These are phyloP conservation scores for Eupithecia subumbrata DNA, from an alignment of 2,888 invertebrate genomes.

Conservation along the genomic window DNA sequence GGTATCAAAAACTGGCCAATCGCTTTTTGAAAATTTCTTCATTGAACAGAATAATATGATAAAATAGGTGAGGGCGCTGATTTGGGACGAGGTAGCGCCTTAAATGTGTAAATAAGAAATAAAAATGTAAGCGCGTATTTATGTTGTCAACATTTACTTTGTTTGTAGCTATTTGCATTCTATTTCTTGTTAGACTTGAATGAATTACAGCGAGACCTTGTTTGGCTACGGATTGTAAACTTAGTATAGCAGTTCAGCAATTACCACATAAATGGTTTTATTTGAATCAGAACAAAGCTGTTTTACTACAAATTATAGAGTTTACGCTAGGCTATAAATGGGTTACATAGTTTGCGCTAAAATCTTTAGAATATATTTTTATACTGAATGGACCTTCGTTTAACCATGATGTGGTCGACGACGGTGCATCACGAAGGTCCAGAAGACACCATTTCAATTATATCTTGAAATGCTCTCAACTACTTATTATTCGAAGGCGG, in stretches of 20 bases:
- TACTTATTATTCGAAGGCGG: neutral
- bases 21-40: too few species aligned
- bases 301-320: neutral
- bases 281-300: slow-evolving; percentile 2
- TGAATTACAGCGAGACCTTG: slow-evolving; percentile 15
- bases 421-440: too few species aligned
- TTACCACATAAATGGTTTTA: slow-evolving; percentile 12
- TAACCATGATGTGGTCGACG: neutral
- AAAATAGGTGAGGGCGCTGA: too few species aligned
- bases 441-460: neutral
- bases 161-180: slow-evolving; percentile 36
- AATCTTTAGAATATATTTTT: neutral
- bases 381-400: neutral
- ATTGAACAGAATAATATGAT: too few species aligned
- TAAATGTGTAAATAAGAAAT: too few species aligned
- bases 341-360: neutral
- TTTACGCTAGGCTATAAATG: neutral
- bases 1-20: too few species aligned
- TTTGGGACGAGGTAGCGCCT: too few species aligned
- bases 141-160: neutral
- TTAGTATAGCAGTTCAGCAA: neutral
- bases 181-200: slow-evolving; percentile 34
- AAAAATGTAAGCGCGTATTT: neutral
- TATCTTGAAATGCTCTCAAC: neutral
- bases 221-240: neutral